Percentiles rank a stretch among this genome's conserved stretches.
Evolutionary conservation across 2,113 vertebrate species (phyloP).

Genomic region (Equus przewalskii): DNA sequence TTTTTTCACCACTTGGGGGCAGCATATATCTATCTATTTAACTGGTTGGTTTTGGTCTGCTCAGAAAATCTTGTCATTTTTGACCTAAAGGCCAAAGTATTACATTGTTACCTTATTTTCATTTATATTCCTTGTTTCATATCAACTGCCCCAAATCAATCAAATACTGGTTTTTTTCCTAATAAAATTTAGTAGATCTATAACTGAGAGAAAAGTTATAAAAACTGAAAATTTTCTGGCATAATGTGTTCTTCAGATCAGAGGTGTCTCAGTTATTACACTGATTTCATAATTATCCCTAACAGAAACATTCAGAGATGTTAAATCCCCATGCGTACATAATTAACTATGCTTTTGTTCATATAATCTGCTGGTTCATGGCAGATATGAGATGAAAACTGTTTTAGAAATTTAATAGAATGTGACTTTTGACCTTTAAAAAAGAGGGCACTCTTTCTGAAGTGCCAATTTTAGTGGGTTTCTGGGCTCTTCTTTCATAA

Average conservation of each 20-base stretch:
- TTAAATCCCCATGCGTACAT: neutral
- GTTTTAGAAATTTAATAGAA: conserved; percentile 37
- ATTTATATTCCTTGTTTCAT: conserved; percentile 43
- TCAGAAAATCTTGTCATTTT: conserved; percentile 44
- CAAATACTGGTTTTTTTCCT: neutral
- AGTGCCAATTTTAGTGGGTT: conserved; percentile 39
- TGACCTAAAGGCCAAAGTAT: neutral
- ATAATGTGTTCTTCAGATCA: conserved; percentile 22
- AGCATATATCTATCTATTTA: conserved; percentile 57
- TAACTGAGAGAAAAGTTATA: neutral
- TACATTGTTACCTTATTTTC: conserved; percentile 60
- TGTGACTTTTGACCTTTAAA: conserved; percentile 45
- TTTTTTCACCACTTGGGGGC: conserved; percentile 73
- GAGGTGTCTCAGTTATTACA: neutral
- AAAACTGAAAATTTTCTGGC: neutral
- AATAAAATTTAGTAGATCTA: neutral
- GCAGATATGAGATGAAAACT: neutral
- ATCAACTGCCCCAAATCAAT: neutral
- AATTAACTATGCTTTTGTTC: neutral
- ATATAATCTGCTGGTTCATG: neutral
- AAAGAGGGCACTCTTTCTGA: conserved; percentile 4
- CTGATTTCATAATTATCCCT: neutral
- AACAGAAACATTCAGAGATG: neutral
- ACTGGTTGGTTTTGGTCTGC: neutral
- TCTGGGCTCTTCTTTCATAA: neutral